phyloP scores from a whole-genome alignment of 2,797 vertebrate genomes.

The Holocentrus rufus region DNA sequence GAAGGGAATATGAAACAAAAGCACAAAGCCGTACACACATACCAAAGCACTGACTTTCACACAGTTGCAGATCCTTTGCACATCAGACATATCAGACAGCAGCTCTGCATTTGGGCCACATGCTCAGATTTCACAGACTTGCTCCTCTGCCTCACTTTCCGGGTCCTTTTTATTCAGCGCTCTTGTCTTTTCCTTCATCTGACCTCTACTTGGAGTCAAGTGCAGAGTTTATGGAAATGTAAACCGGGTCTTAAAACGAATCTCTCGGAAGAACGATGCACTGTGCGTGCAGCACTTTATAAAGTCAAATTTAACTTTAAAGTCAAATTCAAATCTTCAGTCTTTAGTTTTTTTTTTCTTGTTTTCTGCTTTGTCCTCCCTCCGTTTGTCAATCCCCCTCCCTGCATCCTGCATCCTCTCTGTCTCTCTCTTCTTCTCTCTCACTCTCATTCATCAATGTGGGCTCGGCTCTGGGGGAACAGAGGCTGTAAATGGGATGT shows the following conservation, averaged over 20 bases:
- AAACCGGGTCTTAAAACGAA: slow-evolving; percentile 1
- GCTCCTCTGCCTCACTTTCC: not conserved
- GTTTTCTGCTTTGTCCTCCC: not conserved
- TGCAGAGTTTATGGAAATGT: slow-evolving; percentile 7
- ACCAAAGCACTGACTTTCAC: not conserved
- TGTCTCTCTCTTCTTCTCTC: slow-evolving; percentile 11
- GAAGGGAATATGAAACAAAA: not conserved
- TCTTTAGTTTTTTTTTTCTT: not conserved
- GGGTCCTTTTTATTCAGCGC: not conserved
- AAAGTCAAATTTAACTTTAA: not conserved
- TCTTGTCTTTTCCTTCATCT: not conserved
- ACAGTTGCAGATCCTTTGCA: not conserved
- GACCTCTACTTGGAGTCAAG: not conserved
- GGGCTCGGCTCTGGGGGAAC: slow-evolving; percentile 51
- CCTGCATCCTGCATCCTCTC: not conserved
- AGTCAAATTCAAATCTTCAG: not conserved
- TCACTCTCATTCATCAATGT: slow-evolving; percentile 56
- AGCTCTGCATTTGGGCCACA: not conserved
- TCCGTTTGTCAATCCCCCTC: slow-evolving; percentile 7
- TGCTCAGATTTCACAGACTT: not conserved
- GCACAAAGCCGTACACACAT: not conserved
- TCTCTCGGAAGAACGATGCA: not conserved
- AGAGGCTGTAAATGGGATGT: slow-evolving; percentile 66
- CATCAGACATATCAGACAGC: not conserved
- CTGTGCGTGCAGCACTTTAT: not conserved